Evolutionary conservation across 2,888 invertebrate species (phyloP), one percentile per base, ranked within the genome.

Genomic region (Pasiphila rectangulata): DNA sequence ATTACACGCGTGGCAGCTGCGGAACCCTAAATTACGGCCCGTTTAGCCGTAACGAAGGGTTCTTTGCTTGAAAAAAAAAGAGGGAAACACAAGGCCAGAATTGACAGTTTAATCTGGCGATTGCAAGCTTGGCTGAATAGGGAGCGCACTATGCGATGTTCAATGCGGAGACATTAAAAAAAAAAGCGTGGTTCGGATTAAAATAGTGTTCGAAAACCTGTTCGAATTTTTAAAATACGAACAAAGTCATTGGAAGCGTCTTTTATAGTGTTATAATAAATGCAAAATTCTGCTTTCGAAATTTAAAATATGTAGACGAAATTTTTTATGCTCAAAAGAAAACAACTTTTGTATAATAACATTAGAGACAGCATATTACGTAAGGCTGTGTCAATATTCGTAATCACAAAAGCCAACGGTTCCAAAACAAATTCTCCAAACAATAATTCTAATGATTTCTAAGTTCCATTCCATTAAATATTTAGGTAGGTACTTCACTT

Each of bases 1-100:
- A 81, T 87, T 83, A 85, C 75, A 70, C 71, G 75, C 67, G 78
- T 64, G 73, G 72, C 87, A 87, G 87, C 83, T 87, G 87, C 63
- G 76, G 75, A 74, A 69, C 79, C 79, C 83, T 83, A 82, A 84
- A 82, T 82, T 84, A 84, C 79, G 75, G 67, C 67, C 59, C 79
- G 74, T 75, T 82, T 78, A 72, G 71, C 69, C 66, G 70, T 64
- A 73, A 69, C 74, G 74, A 77, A 81, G 84, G 85, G 81, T 74
- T 71, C 75, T 66, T 59, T 61, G 64, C 60, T 65, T 55, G 56
- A 56, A 72, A 67, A 72, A n/a, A 72, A 62, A 59, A 65, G 51
- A 48, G 42, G 59, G 63, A 70, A 73, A 73, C 67, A 76, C 67
- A 63, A 67, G 67, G 65, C 67, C 64, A 65, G 69, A 80, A 83